A percentile compares a stretch with the other conserved stretches of the same genome.
Evolutionary conservation across 2,797 vertebrate genomes (phyloP).

Genomic region (Nannoperca australis): DNA sequence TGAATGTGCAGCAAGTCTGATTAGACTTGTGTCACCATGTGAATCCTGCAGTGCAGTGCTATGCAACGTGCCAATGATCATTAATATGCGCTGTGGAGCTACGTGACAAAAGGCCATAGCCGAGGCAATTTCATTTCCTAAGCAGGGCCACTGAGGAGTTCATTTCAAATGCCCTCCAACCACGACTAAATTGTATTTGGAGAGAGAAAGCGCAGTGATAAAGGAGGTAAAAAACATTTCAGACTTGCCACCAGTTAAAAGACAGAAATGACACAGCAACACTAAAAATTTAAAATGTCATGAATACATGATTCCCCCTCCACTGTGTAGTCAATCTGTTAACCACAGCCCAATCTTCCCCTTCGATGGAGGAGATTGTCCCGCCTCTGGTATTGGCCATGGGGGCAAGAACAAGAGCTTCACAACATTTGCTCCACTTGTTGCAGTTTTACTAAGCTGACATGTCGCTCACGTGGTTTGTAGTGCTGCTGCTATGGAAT

Average conservation of each 20-base stretch:
- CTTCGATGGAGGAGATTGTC: slow-evolving; percentile 16
- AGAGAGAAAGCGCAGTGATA: slow-evolving; percentile 40
- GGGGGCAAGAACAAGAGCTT: slow-evolving; percentile 22
- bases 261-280: slow-evolving; percentile 48
- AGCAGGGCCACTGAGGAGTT: slow-evolving; percentile 75
- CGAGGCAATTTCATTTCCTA: slow-evolving; percentile 80
- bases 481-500: background rate
- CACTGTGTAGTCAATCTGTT: slow-evolving; percentile 45
- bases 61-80: slow-evolving; percentile 56
- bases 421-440: slow-evolving; percentile 24
- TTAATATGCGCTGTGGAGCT: slow-evolving; percentile 78
- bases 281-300: slow-evolving; percentile 60
- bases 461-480: background rate
- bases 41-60: slow-evolving; percentile 35
- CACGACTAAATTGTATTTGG: slow-evolving; percentile 75
- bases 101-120: slow-evolving; percentile 71
- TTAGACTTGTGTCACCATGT: slow-evolving; percentile 33
- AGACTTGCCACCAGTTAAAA: slow-evolving; percentile 59
- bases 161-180: slow-evolving; percentile 81
- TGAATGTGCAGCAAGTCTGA: slow-evolving; percentile 30
- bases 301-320: slow-evolving; percentile 58
- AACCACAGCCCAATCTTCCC: slow-evolving; percentile 34
- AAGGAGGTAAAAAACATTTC: slow-evolving; percentile 3
- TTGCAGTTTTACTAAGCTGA: slow-evolving; percentile 25
- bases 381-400: slow-evolving; percentile 6